phyloP scores from a whole-genome alignment of 1,140 invertebrate genomes.

The Grapholita molesta region DNA sequence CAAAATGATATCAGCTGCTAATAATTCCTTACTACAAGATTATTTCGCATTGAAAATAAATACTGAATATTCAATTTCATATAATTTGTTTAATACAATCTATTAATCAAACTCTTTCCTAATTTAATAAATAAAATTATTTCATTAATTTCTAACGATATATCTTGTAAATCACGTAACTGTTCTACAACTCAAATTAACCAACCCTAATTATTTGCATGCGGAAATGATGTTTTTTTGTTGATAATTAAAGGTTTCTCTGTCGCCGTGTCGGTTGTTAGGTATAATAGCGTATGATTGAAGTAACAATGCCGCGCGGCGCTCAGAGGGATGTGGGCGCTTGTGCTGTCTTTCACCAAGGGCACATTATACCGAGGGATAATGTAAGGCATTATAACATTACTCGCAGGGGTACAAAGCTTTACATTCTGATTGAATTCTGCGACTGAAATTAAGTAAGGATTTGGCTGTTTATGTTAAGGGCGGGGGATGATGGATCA shows the following conservation, averaged over 20 bases:
- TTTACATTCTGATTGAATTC: constrained; percentile 76
- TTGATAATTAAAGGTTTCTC: constrained; percentile 78
- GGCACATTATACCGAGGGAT: constrained; percentile 43
- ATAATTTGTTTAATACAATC: too few species aligned
- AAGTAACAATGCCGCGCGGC: not conserved
- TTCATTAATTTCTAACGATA: too few species aligned
- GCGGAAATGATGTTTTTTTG: constrained; percentile 76
- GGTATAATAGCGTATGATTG: constrained; percentile 19
- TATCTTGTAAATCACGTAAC: too few species aligned
- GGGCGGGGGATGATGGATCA: constrained; percentile 64
- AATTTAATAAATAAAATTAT: too few species aligned
- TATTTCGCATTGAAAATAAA: too few species aligned
- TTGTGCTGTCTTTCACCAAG: not conserved
- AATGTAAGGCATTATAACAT: constrained; percentile 75
- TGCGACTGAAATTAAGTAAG: constrained; percentile 75
- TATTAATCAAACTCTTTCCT: too few species aligned
- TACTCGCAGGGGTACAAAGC: constrained; percentile 67
- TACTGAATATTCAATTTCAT: too few species aligned
- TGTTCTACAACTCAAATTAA: too few species aligned
- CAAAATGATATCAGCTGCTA: too few species aligned
- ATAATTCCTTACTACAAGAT: too few species aligned
- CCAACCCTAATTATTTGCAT: constrained; percentile 58
- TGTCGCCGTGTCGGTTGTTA: constrained; percentile 57
- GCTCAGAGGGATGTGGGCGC: not conserved
- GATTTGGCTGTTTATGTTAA: constrained; percentile 74